These are phyloP conservation scores for Aspidiotus destructor DNA, from an alignment of 2,888 invertebrate species.

Conservation along the genomic window DNA sequence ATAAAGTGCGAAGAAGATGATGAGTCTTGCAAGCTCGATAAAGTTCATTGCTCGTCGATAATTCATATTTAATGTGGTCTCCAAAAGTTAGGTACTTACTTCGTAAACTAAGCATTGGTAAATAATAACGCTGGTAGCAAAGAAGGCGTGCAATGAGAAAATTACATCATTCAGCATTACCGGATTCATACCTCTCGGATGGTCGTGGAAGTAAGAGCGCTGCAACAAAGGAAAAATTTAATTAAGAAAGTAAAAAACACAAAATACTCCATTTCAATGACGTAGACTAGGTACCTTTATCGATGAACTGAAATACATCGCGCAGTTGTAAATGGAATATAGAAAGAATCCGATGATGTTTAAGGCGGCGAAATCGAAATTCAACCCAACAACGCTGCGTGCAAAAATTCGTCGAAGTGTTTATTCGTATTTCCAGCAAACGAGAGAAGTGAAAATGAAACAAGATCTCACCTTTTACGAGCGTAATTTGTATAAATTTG, in stretches of 20 bases:
- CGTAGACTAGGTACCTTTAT: slow-evolving; percentile 69
- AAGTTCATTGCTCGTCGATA: no score
- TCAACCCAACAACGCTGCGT: slow-evolving; percentile 84
- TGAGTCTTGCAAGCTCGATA: no score
- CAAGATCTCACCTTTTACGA: slow-evolving; percentile 60
- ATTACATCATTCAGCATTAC: slow-evolving; percentile 93
- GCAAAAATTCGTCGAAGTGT: no score
- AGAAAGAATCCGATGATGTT: slow-evolving; percentile 88
- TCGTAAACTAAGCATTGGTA: slow-evolving; percentile 83
- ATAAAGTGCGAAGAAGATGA: no score
- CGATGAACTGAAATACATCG: slow-evolving; percentile 68
- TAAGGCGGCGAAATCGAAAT: slow-evolving; percentile 85
- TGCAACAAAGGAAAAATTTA: slow-evolving; percentile 44
- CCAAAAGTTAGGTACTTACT: slow-evolving; percentile 48
- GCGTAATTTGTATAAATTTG: slow-evolving; percentile 86
- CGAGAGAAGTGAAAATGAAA: not conserved
- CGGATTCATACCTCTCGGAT: slow-evolving; percentile 84
- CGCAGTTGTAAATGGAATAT: slow-evolving; percentile 86
- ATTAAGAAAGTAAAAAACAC: not conserved
- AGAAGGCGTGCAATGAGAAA: slow-evolving; percentile 84
- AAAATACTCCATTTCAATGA: not conserved
- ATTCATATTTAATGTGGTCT: no score
- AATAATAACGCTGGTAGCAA: slow-evolving; percentile 74
- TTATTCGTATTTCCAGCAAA: no score
- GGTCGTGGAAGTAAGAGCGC: slow-evolving; percentile 65